phyloP scores from a whole-genome alignment of 2,888 invertebrate genomes.

The Cosmia trapezina region DNA sequence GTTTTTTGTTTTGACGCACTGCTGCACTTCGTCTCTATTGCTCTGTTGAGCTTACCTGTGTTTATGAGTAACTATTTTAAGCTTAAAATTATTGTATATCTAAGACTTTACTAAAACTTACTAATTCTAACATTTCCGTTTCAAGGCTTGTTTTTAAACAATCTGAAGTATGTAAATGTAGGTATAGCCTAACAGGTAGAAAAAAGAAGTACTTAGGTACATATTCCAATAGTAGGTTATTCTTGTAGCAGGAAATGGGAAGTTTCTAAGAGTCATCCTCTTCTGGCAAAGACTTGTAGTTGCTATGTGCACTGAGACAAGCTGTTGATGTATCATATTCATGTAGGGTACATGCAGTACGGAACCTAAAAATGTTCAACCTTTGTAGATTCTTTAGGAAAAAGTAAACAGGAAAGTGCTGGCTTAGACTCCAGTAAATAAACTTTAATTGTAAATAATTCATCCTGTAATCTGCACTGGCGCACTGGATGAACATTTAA shows the following conservation, averaged over 20 bases:
- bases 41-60: conserved; percentile 1
- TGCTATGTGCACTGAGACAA: conserved; percentile 22
- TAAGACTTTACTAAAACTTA: too few species aligned
- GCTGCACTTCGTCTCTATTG: conserved; percentile 23
- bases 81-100: background rate
- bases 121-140: background rate
- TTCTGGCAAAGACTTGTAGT: conserved; percentile 8
- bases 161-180: background rate
- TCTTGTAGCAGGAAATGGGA: background rate
- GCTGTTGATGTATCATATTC: conserved; percentile 20
- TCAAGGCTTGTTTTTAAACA: too few species aligned
- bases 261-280: background rate
- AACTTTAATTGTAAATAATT: conserved; percentile 2
- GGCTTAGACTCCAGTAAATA: background rate
- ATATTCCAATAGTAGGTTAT: background rate
- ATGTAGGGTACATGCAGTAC: background rate
- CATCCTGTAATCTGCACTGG: conserved; percentile 55
- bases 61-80: background rate
- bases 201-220: background rate
- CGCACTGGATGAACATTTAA: conserved; percentile 65
- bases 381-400: background rate
- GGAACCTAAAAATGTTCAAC: background rate
- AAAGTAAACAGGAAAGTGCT: background rate
- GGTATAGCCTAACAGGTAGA: background rate
- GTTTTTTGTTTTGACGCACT: conserved; percentile 44